These are phyloP conservation scores for Papilio polyxenes DNA, from an alignment of 1,140 invertebrate genomes.

Conservation along the genomic window DNA sequence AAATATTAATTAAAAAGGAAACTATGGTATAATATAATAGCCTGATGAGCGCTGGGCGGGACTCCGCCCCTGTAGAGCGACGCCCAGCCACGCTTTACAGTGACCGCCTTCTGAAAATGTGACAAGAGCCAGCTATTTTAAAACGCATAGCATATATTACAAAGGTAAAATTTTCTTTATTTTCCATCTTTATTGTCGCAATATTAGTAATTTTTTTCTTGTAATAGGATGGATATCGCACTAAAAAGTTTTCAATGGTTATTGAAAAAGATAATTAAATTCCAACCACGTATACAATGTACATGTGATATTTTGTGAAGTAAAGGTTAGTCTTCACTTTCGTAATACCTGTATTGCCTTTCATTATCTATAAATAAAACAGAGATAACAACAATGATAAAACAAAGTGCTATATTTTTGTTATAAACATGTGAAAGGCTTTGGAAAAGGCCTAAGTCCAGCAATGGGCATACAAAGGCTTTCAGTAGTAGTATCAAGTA, in stretches of 20 bases:
- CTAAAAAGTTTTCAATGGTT: too few relatives aligned
- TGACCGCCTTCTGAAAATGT: slow-evolving; percentile 59
- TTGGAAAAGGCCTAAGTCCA: too few relatives aligned
- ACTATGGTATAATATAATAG: slow-evolving; percentile 40
- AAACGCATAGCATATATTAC: not conserved
- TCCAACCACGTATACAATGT: too few relatives aligned
- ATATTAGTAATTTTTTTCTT: not conserved
- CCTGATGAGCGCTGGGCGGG: slow-evolving; percentile 62
- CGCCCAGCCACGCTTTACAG: slow-evolving; percentile 70
- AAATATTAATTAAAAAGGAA: slow-evolving; percentile 44
- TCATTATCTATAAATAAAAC: too few relatives aligned
- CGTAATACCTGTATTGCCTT: too few relatives aligned
- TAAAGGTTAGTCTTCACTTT: too few relatives aligned
- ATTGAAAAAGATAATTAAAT: too few relatives aligned
- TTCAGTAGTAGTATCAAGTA: not conserved
- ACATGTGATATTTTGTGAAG: too few relatives aligned
- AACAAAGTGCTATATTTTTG: too few relatives aligned
- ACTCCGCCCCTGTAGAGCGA: slow-evolving; percentile 67
- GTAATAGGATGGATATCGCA: not conserved
- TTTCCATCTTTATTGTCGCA: not conserved
- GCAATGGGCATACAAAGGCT: too few relatives aligned
- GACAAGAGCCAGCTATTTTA: slow-evolving; percentile 31
- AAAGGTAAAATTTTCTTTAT: not conserved
- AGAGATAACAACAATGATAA: too few relatives aligned
- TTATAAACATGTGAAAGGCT: too few relatives aligned